phyloP scores from a whole-genome alignment of 2,888 invertebrate genomes.

The Dicycla oo region DNA sequence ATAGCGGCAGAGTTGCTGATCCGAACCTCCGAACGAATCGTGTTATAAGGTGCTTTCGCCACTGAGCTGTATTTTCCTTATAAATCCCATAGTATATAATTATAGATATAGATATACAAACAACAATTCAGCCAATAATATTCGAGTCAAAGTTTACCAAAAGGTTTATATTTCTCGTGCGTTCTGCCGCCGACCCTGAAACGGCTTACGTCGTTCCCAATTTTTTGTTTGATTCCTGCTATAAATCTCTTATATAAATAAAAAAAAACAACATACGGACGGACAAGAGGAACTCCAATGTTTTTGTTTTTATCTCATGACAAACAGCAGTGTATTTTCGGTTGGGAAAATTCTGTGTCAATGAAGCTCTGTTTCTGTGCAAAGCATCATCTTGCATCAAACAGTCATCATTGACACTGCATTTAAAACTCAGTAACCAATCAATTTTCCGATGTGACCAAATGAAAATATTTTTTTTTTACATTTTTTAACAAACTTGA shows the following conservation, averaged over 20 bases:
- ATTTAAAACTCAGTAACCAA: slow-evolving; percentile 4
- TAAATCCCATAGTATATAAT: too few relatives aligned
- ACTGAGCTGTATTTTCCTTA: slow-evolving; percentile 2
- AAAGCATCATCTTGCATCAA: slow-evolving; percentile 1
- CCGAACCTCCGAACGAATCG: too few relatives aligned
- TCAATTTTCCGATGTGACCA: neutral
- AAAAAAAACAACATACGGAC: slow-evolving; percentile 33
- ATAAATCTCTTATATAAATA: slow-evolving; percentile 53
- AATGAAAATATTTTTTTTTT: neutral
- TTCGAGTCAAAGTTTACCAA: slow-evolving; percentile 44
- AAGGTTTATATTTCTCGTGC: slow-evolving; percentile 49
- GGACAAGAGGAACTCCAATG: slow-evolving; percentile 36
- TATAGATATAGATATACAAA: too few relatives aligned
- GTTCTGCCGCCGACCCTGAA: slow-evolving; percentile 47
- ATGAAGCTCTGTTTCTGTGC: neutral
- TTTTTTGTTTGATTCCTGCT: slow-evolving; percentile 61
- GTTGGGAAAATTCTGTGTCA: neutral
- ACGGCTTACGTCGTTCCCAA: slow-evolving; percentile 56
- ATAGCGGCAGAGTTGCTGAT: too few relatives aligned
- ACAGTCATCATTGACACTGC: neutral
- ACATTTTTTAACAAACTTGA: neutral
- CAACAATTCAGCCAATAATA: slow-evolving; percentile 26
- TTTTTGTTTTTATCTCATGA: slow-evolving; percentile 39
- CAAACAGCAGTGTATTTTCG: slow-evolving; percentile 18
- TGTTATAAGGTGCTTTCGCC: too few relatives aligned